These are phyloP conservation scores for Aleiodes alternator DNA, from an alignment of 2,888 invertebrate species.

Conservation along the genomic window DNA sequence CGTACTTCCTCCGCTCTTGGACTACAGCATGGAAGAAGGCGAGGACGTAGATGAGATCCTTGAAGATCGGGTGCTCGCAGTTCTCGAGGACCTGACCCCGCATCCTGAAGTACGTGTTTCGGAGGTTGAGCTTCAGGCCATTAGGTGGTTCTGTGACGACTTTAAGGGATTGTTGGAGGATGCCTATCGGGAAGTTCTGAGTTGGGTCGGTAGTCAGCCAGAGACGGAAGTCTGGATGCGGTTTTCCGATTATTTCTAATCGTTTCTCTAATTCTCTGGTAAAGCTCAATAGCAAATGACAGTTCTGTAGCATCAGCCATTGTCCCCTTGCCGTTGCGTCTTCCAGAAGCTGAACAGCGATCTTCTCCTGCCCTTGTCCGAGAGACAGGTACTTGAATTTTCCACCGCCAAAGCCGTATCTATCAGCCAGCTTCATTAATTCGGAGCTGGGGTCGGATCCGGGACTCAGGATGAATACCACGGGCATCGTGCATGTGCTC, in stretches of 20 bases:
- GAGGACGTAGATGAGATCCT: constrained; percentile 88
- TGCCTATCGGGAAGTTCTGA: constrained; percentile 91
- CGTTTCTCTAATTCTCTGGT: constrained; percentile 88
- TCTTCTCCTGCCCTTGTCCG: constrained; percentile 95
- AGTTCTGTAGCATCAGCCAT: constrained; percentile 96
- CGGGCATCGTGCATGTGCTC: constrained; percentile 88
- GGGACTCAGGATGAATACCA: constrained; percentile 94
- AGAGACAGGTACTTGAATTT: constrained; percentile 93
- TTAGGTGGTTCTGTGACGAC: constrained; percentile 96
- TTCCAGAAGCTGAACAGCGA: constrained; percentile 83
- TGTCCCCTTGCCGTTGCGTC: constrained; percentile 85
- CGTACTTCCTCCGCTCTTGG: constrained; percentile 94
- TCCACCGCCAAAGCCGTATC: constrained; percentile 80
- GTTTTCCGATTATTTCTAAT: constrained; percentile 86
- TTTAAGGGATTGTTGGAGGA: constrained; percentile 90
- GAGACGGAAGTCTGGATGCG: constrained; percentile 93
- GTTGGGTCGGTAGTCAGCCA: constrained; percentile 96
- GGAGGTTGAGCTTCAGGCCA: constrained; percentile 90
- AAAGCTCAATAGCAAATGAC: constrained; percentile 89
- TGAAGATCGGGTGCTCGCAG: constrained; percentile 86
- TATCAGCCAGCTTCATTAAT: constrained; percentile 86
- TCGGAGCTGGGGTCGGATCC: constrained; percentile 96
- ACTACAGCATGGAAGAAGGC: constrained; percentile 97
- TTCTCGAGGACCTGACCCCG: constrained; percentile 83
- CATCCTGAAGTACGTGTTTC: constrained; percentile 93